Evolutionary conservation across 2,888 invertebrate genomes (phyloP).

Genomic region (Allophyes oxyacanthae): DNA sequence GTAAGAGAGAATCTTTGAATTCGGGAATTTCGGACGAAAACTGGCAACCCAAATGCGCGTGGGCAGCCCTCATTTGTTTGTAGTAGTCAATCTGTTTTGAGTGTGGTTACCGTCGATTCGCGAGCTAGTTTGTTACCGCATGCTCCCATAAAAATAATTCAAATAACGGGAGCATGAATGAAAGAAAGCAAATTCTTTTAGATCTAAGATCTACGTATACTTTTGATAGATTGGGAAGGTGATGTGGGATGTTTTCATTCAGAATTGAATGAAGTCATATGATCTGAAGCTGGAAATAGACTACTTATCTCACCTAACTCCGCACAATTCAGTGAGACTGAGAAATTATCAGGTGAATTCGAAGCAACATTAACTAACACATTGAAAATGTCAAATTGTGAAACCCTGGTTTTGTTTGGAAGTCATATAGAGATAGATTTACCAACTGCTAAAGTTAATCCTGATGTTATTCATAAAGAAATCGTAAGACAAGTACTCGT

Average conservation of each 20-base stretch:
- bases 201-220: constrained; percentile 19
- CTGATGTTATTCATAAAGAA: too few relatives aligned
- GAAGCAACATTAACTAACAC: too few relatives aligned
- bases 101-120: constrained; percentile 54
- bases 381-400: too few relatives aligned
- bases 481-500: too few relatives aligned
- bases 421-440: too few relatives aligned
- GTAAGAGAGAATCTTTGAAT: not conserved
- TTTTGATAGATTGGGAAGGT: constrained; percentile 34
- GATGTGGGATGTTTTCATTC: constrained; percentile 26
- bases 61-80: constrained; percentile 53
- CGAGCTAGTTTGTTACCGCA: constrained; percentile 31
- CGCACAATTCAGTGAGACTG: not conserved
- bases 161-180: constrained; percentile 38
- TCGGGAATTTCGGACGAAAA: not conserved
- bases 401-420: too few relatives aligned
- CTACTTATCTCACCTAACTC: not conserved
- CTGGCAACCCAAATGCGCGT: constrained; percentile 47
- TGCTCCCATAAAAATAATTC: constrained; percentile 47
- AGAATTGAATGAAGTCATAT: constrained; percentile 11
- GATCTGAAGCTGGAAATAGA: constrained; percentile 19
- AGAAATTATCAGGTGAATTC: too few relatives aligned
- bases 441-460: too few relatives aligned
- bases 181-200: constrained; percentile 32
- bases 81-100: constrained; percentile 53